Evolutionary conservation across 2,888 invertebrate species (phyloP).

Genomic region (Iphiclides podalirius): DNA sequence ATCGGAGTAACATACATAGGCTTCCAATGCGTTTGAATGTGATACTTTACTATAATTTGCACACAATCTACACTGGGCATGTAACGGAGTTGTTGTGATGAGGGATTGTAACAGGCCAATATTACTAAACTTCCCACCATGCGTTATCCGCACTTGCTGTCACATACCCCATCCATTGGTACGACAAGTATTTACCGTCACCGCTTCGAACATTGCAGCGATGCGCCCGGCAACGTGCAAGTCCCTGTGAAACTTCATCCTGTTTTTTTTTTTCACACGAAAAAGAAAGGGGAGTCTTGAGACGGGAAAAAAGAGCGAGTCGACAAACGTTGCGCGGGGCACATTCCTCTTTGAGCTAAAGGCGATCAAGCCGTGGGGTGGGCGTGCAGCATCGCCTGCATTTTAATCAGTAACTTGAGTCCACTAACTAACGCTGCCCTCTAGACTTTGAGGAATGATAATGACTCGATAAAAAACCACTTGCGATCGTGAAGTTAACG

Average conservation of each 20-base stretch:
- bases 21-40: no score
- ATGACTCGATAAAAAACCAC: slow-evolving; percentile 7
- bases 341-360: slow-evolving; percentile 13
- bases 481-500: not conserved
- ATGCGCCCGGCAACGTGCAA: no score
- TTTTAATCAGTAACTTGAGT: slow-evolving; percentile 15
- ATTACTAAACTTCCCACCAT: no score
- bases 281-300: not conserved
- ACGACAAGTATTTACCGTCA: no score
- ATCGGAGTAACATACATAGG: no score
- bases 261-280: not conserved
- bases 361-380: slow-evolving; percentile 1
- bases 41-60: no score
- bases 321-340: not conserved
- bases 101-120: no score
- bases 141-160: no score
- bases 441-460: slow-evolving; percentile 14
- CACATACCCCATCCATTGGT: no score
- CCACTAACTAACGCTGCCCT: slow-evolving; percentile 11
- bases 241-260: not conserved
- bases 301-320: slow-evolving; percentile 2
- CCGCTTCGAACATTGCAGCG: no score
- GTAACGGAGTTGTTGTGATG: no score
- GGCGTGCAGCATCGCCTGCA: slow-evolving; percentile 2
- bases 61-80: no score